A percentile compares a stretch with the other conserved stretches of the same genome.
These are phyloP conservation scores for Labeo catla DNA, from an alignment of 2,113 vertebrate species.

Conservation along the genomic window DNA sequence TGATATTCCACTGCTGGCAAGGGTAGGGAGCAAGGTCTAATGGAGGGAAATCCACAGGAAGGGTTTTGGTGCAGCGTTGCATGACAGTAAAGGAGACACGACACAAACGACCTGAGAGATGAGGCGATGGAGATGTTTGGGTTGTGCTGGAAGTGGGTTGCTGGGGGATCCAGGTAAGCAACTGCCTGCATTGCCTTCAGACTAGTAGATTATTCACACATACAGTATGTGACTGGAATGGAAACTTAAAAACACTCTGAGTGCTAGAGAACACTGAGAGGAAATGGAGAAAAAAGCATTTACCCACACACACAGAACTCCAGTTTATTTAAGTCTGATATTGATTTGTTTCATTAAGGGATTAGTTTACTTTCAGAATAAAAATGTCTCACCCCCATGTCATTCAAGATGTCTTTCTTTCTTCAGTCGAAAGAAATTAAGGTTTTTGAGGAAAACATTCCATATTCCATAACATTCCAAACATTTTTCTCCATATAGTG, in stretches of 20 bases:
- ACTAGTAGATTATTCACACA: constrained; percentile 33
- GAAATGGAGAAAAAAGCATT: background rate
- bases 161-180: constrained; percentile 15
- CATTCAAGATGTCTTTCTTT: no score
- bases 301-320: constrained; percentile 1
- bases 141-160: background rate
- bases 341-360: background rate
- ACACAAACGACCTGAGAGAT: background rate
- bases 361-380: no score
- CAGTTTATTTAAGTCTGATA: background rate
- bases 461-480: no score
- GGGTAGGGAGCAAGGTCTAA: background rate
- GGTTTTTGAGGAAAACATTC: no score
- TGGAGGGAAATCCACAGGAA: constrained; percentile 19
- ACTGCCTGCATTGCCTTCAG: background rate
- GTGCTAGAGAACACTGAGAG: background rate
- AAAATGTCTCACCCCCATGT: no score
- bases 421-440: no score
- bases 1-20: constrained; percentile 8
- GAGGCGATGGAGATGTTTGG: constrained; percentile 1
- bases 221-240: constrained; percentile 26
- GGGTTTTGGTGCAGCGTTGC: background rate
- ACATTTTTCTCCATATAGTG: no score
- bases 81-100: constrained; percentile 3
- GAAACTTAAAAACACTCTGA: background rate